Conservation (phyloP, 2,888 invertebrate species). For the Serripes groenlandicus region DNA sequence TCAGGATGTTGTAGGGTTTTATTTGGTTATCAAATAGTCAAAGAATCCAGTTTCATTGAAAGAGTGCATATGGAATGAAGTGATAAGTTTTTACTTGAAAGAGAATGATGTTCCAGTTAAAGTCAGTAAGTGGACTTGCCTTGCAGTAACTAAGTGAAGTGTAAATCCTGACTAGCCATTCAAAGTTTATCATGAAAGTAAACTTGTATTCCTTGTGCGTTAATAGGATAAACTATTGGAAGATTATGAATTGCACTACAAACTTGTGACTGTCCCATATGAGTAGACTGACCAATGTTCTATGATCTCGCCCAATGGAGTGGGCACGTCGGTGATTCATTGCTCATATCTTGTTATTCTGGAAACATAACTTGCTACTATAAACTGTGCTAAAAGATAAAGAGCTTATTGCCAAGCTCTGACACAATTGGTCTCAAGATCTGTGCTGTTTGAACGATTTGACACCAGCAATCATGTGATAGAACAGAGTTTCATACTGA, state of each 20-base stretch:
- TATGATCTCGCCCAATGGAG: not conserved
- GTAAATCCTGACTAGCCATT: not conserved
- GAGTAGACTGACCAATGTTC: constrained; percentile 30
- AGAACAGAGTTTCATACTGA: constrained; percentile 67
- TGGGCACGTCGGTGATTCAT: constrained; percentile 27
- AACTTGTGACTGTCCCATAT: not conserved
- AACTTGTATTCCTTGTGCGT: not conserved
- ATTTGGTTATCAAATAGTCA: constrained; percentile 21
- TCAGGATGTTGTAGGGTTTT: not conserved
- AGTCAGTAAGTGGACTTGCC: not conserved
- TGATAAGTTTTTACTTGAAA: not conserved
- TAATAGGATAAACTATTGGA: not conserved
- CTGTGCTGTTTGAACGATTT: constrained; percentile 16
- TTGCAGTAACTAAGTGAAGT: constrained; percentile 6
- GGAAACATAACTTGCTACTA: constrained; percentile 23
- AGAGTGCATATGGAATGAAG: constrained; percentile 21
- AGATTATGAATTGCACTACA: not conserved
- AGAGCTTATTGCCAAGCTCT: constrained; percentile 15
- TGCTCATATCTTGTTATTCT: constrained; percentile 15
- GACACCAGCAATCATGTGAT: constrained; percentile 58
- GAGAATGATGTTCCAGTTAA: not conserved
- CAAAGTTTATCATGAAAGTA: not conserved
- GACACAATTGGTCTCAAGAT: constrained; percentile 38
- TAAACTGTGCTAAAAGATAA: constrained; percentile 26
- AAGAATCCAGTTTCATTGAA: not conserved